Percentiles rank a stretch among this genome's conserved stretches.
phyloP scores from a whole-genome alignment of 1,140 invertebrate species.

The Hestina assimilis region DNA sequence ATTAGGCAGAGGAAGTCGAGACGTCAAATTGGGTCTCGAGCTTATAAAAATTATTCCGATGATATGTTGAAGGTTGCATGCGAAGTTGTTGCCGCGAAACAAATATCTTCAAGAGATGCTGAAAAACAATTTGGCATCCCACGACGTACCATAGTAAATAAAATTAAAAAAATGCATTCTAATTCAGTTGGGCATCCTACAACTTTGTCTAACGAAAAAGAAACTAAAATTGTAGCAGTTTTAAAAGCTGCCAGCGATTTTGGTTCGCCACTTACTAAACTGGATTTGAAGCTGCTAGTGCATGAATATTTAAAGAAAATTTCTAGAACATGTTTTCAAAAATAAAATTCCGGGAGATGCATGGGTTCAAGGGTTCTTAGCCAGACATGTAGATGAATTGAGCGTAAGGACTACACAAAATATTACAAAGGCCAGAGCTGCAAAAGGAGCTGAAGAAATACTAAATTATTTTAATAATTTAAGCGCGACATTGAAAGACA shows the following conservation, averaged over 20 bases:
- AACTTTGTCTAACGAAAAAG: slow-evolving; percentile 16
- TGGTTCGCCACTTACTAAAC: slow-evolving; percentile 23
- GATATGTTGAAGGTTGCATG: slow-evolving; percentile 26
- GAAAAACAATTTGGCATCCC: slow-evolving; percentile 29
- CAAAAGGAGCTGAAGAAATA: slow-evolving; percentile 1
- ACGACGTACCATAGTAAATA: slow-evolving; percentile 27
- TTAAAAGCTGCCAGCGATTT: slow-evolving; percentile 23
- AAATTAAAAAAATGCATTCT: slow-evolving; percentile 23
- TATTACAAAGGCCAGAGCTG: slow-evolving; percentile 14
- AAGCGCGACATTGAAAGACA: background rate
- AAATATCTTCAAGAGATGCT: slow-evolving; percentile 24
- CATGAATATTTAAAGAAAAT: slow-evolving; percentile 28
- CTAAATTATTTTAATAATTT: slow-evolving; percentile 4
- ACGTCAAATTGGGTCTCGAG: too few species aligned
- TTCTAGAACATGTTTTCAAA: slow-evolving; percentile 15
- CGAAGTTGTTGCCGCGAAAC: slow-evolving; percentile 14
- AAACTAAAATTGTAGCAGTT: slow-evolving; percentile 24
- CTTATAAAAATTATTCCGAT: too few species aligned
- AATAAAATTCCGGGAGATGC: slow-evolving; percentile 17
- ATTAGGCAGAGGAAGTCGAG: too few species aligned
- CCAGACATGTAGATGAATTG: background rate
- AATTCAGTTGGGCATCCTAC: slow-evolving; percentile 21
- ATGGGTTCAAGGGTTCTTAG: slow-evolving; percentile 23
- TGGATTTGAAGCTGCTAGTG: slow-evolving; percentile 29
- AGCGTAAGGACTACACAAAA: slow-evolving; percentile 1